phyloP scores from a whole-genome alignment of 2,113 vertebrate species.

The Perognathus longimembris region DNA sequence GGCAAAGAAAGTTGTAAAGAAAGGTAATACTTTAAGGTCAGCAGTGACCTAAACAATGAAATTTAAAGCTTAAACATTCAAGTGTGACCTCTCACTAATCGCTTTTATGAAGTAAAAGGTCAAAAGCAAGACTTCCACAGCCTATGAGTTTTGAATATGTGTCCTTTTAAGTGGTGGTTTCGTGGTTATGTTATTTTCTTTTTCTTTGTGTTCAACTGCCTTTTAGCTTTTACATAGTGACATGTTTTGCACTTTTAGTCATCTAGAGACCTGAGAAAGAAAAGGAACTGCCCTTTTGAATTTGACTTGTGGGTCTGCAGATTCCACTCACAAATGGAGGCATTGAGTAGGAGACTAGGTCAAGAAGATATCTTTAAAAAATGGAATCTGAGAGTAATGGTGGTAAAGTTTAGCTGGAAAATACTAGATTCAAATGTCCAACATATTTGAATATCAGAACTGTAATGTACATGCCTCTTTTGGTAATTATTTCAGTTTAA shows the following conservation, averaged over 20 bases:
- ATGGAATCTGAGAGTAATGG: background rate
- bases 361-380: background rate
- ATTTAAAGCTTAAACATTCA: slow-evolving; percentile 16
- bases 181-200: background rate
- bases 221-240: slow-evolving; percentile 22
- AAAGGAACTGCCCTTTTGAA: slow-evolving; percentile 5
- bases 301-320: background rate
- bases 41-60: background rate
- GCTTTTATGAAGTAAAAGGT: background rate
- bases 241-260: slow-evolving; percentile 31
- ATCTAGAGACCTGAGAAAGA: background rate
- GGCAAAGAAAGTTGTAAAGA: background rate
- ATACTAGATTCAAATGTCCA: background rate
- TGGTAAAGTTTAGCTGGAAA: background rate
- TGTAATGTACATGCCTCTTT: background rate
- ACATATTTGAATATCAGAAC: background rate
- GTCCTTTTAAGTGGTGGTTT: slow-evolving; percentile 3
- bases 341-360: background rate
- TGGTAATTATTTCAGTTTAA: background rate
- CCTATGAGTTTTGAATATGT: slow-evolving; percentile 3
- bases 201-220: slow-evolving; percentile 46
- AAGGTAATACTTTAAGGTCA: background rate
- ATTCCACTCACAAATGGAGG: background rate
- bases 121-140: background rate
- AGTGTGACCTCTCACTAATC: background rate